Base-by-base conservation (phyloP, 2,797 vertebrate genomes). In the Myotis pilosus region DNA sequence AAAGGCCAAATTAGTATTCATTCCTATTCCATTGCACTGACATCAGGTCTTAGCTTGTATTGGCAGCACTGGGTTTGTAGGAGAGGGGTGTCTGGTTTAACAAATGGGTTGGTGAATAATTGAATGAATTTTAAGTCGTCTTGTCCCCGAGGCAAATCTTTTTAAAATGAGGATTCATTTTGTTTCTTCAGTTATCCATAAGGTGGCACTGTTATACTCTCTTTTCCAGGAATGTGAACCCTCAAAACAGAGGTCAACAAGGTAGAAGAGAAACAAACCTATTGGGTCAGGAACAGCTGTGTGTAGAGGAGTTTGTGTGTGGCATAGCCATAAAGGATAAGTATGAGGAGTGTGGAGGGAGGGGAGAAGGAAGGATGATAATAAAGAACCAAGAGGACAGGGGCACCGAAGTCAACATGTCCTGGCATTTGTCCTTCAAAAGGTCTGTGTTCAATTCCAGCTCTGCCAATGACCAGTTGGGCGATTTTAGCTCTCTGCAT, bases 201-300 rank as follows among this genome's bases (percentile, higher is more conserved):
- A 87, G 84, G 78, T 87, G 93, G 62, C 82, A 84, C 66, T 89
- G 36, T 93, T 84, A 87, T 6, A 66, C 19, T 55, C 44, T 30
- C 53, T 92, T 74, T 92, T 53, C 72, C 30, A n/a, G 36, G 30
- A 79, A 15, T 62, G 25, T 36, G 30, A 79, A 19, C 22, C 23
- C 64, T 75, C 41, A 69, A 53, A 85, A 86, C 69, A 62, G 33
- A 85, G 47, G 12, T 30, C 49, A 49, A 7, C 4, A 68, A 78
- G 38, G 17, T 33, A 87, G 66, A 66, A 25, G 66, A 64, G 49
- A 82, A 41, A 76, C 15, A 23, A 15, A n/a, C 19, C 8, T 28
- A 74, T 2, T 81, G 20, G 20, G 30, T 41, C 25, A 44, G 15
- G 28, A 84, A 82, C 2, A 60, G 19, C 30, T 10, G 7, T 13